These are phyloP conservation scores for Petrocephalus zakoni DNA, from an alignment of 2,113 vertebrate genomes.

Conservation along the genomic window DNA sequence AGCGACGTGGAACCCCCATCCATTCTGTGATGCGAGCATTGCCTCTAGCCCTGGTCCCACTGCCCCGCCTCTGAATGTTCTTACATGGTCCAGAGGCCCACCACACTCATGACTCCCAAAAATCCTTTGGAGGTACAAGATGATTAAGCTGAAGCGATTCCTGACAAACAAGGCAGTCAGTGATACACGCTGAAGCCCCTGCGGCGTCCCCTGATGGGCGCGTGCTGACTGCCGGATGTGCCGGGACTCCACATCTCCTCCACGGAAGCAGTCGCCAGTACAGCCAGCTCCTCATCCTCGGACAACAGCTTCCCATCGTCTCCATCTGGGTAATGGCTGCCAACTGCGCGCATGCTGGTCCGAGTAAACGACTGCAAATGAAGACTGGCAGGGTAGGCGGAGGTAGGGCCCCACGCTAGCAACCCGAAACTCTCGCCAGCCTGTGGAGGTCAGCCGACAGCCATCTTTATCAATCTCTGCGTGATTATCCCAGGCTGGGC, in stretches of 20 bases:
- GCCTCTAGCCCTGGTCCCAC: neutral
- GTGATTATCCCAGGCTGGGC: neutral
- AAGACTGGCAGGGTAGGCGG: neutral
- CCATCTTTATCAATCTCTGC: neutral
- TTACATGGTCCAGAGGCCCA: neutral
- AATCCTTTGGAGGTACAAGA: neutral
- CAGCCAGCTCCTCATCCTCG: neutral
- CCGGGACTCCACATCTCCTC: neutral
- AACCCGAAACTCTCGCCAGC: neutral
- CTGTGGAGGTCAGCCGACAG: neutral
- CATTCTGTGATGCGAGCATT: neutral
- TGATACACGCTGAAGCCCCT: neutral
- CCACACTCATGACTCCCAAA: neutral
- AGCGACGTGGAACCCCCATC: neutral
- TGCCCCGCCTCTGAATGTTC: neutral
- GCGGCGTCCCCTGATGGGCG: neutral
- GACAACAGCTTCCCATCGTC: neutral
- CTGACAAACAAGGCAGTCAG: neutral
- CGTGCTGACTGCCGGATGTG: neutral
- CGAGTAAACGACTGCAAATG: neutral
- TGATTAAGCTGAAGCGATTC: neutral
- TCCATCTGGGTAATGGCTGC: neutral
- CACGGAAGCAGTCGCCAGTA: neutral
- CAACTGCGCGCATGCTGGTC: neutral
- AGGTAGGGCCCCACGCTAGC: neutral